Evolutionary conservation across 1,140 invertebrate species (phyloP), one percentile per base, ranked within the genome.

Genomic region (Diuraphis noxia): DNA sequence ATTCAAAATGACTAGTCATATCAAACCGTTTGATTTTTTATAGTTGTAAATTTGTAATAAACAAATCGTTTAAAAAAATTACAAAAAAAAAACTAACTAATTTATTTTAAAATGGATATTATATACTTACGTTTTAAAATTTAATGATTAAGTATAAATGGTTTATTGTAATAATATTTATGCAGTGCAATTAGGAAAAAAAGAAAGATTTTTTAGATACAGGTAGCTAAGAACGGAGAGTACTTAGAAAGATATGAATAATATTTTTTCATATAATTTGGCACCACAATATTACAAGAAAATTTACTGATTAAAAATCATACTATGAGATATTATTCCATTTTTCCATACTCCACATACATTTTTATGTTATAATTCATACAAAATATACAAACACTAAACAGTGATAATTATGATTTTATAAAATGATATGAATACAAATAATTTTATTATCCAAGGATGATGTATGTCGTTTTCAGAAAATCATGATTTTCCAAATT

Each of bases 191-290:
- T n/a, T n/a, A n/a, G n/a, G n/a, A 72, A 4, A 6, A 34, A 72
- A 4, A n/a, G n/a, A 1, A 17, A 72, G 4, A 72, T 13, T n/a
- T 72, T 0, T 17, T 5, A 72, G 1, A n/a, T 3, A 1, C 6
- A 21, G 0, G 30, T 63, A 10, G 4, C 4, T 5, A 17, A 17
- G 56, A n/a, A 63, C n/a, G 30, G 4, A 21, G 4, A n/a, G 0
- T n/a, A 10, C 30, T 13, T n/a, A 4, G 13, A 0, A 63, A 3
- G 10, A 63, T 63, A 63, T 13, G 4, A 63, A 17, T 63, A 63
- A 13, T 63, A n/a, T 17, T n/a, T 63, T n/a, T n/a, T n/a, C 9
- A n/a, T n/a, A n/a, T 5, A 63, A 49, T 49, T 21, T 63, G 13
- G 10, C 4, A 17, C 10, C 5, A 17, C 4, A 5, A 17, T 17